Base-by-base conservation (phyloP, 2,888 invertebrate species). In the Caprella mutica region DNA sequence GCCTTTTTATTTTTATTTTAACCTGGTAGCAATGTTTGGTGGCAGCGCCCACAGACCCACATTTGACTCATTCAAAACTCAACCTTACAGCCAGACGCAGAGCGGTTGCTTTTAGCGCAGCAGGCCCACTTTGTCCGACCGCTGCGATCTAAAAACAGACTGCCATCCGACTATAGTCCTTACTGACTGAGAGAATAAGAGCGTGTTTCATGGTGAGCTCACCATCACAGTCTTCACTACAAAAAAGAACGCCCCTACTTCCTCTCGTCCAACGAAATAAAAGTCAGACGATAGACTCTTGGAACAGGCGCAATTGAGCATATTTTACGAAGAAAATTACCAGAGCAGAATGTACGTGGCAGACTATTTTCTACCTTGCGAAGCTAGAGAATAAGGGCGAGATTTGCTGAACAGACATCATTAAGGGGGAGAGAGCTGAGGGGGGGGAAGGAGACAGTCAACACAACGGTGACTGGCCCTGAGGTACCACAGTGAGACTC, bases 1-100 rank as follows among this genome's bases (percentile, higher is more conserved):
- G 48, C 29, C 48, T 30, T 27, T 48, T 48, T 48, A 9, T 33
- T 33, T 33, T 48, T 48, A 30, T 30, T 48, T 48, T 30, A 48
- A 48, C 48, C 48, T 48, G 48, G 48, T 48, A 48, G 48, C 48
- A 48, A 48, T 48, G 48, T 48, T 48, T 48, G 48, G 48, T 48
- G 48, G 30, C 48, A 48, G 48, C 48, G 48, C 48, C 48, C 48
- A 4, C 24, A 21, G 30, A n/a, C 30, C 48, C 48, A 48, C 48
- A 48, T n/a, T 14, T 4, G 27, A 4, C 21, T 27, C 48, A 29
- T 17, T 5, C 29, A n/a, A 48, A n/a, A 27, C 30, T 29, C 48
- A 23, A 19, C 48, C 26, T n/a, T 48, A 48, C 6, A 29, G 19
- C 5, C 48, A 3, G 30, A 27, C 27, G 48, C 26, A 48, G 29